A percentile compares a stretch with the other conserved stretches of the same genome.
Conservation (phyloP, 1,140 invertebrate genomes). For the Parapsyche elsis region DNA sequence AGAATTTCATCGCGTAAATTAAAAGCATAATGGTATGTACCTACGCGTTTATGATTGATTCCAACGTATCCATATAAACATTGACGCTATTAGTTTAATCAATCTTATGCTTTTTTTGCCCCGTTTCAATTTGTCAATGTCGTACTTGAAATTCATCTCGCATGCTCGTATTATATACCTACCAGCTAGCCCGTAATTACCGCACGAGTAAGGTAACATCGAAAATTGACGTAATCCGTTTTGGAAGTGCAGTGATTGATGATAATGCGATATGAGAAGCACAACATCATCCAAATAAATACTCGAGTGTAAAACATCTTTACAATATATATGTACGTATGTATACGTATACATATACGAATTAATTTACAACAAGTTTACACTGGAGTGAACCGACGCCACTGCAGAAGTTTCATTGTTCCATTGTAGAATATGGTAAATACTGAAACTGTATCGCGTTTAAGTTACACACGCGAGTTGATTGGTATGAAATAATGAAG, state of each 20-base stretch:
- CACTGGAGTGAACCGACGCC: no score
- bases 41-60: conserved; percentile 1
- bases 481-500: no score
- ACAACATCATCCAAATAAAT: background rate
- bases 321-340: no score
- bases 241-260: conserved; percentile 30
- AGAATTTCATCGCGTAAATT: conserved; percentile 17
- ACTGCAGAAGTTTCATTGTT: no score
- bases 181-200: background rate
- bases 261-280: background rate
- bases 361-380: no score
- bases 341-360: no score
- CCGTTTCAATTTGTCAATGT: conserved; percentile 27
- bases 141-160: conserved; percentile 28
- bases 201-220: conserved; percentile 5
- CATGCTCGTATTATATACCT: background rate
- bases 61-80: background rate
- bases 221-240: conserved; percentile 33
- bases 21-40: background rate
- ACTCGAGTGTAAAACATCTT: background rate
- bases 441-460: no score
- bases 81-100: conserved; percentile 20
- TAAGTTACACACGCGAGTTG: no score
- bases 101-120: conserved; percentile 18
- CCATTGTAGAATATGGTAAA: no score